These are phyloP conservation scores for Conistra vaccinii DNA, from an alignment of 2,888 invertebrate species.

Conservation along the genomic window DNA sequence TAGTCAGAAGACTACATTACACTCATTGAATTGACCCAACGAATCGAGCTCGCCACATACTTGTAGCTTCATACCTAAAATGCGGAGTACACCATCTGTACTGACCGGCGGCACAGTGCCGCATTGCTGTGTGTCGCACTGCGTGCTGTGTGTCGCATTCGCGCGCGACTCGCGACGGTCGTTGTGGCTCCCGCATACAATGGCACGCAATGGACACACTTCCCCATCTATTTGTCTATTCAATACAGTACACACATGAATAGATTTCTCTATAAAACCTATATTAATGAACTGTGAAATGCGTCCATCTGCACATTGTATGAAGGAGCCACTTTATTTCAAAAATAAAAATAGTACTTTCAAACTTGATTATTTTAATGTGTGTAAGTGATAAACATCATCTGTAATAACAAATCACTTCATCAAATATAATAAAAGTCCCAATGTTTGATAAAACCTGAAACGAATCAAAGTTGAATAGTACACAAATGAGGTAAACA, in stretches of 20 bases:
- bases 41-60: no score
- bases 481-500: constrained; percentile 5
- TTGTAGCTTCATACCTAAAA: no score
- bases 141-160: background rate
- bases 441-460: background rate
- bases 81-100: no score
- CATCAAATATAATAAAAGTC: background rate
- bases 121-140: no score
- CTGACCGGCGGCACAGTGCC: no score
- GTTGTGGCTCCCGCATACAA: constrained; percentile 3
- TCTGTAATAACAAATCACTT: background rate
- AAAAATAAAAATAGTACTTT: background rate
- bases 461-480: constrained; percentile 38
- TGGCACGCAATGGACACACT: background rate
- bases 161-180: background rate
- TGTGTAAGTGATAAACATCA: background rate
- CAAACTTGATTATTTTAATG: constrained; percentile 22
- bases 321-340: constrained; percentile 7
- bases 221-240: background rate
- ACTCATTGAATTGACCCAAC: no score
- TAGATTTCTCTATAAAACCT: background rate
- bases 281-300: background rate
- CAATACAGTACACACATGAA: background rate
- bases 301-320: constrained; percentile 1
- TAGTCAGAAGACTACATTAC: no score